A percentile compares a stretch with the other conserved stretches of the same genome.
phyloP scores from a whole-genome alignment of 23 tunicate species.

The Oikopleura dioica region DNA sequence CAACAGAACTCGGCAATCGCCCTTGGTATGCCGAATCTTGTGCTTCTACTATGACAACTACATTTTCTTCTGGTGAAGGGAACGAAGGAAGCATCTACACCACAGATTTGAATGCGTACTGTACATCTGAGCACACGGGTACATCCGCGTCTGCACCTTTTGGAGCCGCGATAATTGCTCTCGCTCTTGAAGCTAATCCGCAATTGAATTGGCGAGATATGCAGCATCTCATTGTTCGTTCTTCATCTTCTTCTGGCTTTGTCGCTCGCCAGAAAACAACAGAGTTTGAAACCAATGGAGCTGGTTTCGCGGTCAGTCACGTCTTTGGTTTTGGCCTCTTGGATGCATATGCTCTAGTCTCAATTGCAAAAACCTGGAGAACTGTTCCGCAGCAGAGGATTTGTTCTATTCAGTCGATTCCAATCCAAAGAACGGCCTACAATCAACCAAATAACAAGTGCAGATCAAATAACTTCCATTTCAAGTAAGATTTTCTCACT shows the following conservation, averaged over 20 bases:
- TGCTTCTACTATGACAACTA: constrained; percentile 75
- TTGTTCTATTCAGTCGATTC: constrained; percentile 18
- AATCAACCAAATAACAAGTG: too few species aligned
- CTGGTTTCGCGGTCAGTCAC: constrained; percentile 66
- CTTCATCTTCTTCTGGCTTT: constrained; percentile 27
- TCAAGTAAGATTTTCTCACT: too few species aligned
- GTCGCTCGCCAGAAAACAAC: neutral
- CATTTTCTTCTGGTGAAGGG: constrained; percentile 69
- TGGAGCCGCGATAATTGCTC: constrained; percentile 71
- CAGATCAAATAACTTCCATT: too few species aligned
- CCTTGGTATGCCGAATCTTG: constrained; percentile 94
- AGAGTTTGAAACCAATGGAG: neutral
- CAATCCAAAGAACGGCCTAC: too few species aligned
- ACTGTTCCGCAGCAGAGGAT: constrained; percentile 48
- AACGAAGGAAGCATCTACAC: constrained; percentile 64
- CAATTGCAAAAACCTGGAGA: constrained; percentile 34
- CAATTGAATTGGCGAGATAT: constrained; percentile 82
- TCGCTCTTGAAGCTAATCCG: constrained; percentile 64
- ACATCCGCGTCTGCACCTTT: constrained; percentile 98
- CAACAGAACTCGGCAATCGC: constrained; percentile 23
- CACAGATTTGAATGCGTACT: constrained; percentile 2
- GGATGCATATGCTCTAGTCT: constrained; percentile 49
- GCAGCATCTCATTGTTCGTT: constrained; percentile 73
- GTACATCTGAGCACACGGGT: constrained; percentile 71
- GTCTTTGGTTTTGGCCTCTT: constrained; percentile 82